Base-by-base conservation (phyloP, 1,140 invertebrate genomes). In the Galleria mellonella region DNA sequence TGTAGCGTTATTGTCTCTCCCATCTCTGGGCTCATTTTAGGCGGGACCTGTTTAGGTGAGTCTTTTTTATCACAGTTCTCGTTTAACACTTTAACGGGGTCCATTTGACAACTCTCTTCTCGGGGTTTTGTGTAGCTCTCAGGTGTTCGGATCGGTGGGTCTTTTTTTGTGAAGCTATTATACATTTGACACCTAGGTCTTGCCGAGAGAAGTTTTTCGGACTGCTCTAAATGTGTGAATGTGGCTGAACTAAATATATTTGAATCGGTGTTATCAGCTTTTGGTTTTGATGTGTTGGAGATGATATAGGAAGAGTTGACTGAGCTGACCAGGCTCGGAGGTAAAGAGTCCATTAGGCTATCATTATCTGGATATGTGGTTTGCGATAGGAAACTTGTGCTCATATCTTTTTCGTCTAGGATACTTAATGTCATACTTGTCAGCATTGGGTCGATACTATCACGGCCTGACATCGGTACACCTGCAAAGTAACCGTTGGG, bases 321-420 rank as follows among this genome's bases (percentile, higher is more conserved):
- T 1, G 86, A 87, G 48, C 72, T 83, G 43, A 79, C 74, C 32
- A 87, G 65, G 42, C 72, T 77, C 0, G 82, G 76, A 0, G 84
- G 82, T 32, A 86, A 43, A 1, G 83, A 86, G 48, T 85, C 86
- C 36, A 87, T 75, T 10, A 85, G 51, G 51, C 83, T 86, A 9
- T 86, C 83, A 41, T 86, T 76, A 49, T 86, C 83, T 6, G 78
- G 81, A 46, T 79, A 79, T 1, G 78, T 83, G n/a, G 83, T 83
- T 40, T 87, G 85, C 1, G 86, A 87, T 1, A 87, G 73, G 51
- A 87, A 86, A 50, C 83, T 86, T 1, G 86, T 87, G 53, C 70
- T 87, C 86, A 87, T 87, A 43, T 87, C 86, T 54, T 87, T 86
- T 38, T 86, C 84, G 36, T 87, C 86, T 17, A 87, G 60, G 38